Conservation (phyloP, 2,113 vertebrate genomes). For the Channa argus region DNA sequence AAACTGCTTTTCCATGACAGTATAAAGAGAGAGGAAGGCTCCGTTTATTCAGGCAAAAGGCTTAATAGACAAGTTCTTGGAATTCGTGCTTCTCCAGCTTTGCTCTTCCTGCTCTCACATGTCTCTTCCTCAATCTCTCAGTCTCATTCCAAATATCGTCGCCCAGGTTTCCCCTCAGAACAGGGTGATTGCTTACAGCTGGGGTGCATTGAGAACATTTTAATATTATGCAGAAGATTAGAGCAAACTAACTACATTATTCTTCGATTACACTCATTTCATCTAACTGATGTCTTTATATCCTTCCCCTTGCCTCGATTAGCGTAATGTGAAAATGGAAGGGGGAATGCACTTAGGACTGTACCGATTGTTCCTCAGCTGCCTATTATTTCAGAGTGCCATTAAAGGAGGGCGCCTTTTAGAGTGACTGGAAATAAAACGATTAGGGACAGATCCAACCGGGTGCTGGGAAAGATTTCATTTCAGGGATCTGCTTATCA, state of each 20-base stretch:
- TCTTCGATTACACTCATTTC: slow-evolving; percentile 92
- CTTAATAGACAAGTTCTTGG: slow-evolving; percentile 41
- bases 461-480: slow-evolving; percentile 83
- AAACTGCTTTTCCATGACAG: slow-evolving; percentile 56
- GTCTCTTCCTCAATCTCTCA: slow-evolving; percentile 53
- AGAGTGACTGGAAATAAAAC: slow-evolving; percentile 89
- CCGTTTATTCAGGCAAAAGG: slow-evolving; percentile 41
- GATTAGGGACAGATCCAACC: slow-evolving; percentile 85
- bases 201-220: slow-evolving; percentile 87
- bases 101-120: slow-evolving; percentile 24
- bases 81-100: slow-evolving; percentile 28
- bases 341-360: slow-evolving; percentile 85
- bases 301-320: slow-evolving; percentile 88
- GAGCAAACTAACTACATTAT: slow-evolving; percentile 92
- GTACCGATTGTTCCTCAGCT: slow-evolving; percentile 86
- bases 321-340: slow-evolving; percentile 93
- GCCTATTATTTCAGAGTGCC: slow-evolving; percentile 86
- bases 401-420: slow-evolving; percentile 85
- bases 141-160: slow-evolving; percentile 45
- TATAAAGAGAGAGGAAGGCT: slow-evolving; percentile 52
- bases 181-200: slow-evolving; percentile 92
- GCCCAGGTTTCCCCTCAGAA: slow-evolving; percentile 78
- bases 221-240: slow-evolving; percentile 92
- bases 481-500: slow-evolving; percentile 86
- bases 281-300: slow-evolving; percentile 91